These are phyloP conservation scores for Notoglanidium macrostoma DNA, from an alignment of 2,797 vertebrate genomes.

Conservation along the genomic window DNA sequence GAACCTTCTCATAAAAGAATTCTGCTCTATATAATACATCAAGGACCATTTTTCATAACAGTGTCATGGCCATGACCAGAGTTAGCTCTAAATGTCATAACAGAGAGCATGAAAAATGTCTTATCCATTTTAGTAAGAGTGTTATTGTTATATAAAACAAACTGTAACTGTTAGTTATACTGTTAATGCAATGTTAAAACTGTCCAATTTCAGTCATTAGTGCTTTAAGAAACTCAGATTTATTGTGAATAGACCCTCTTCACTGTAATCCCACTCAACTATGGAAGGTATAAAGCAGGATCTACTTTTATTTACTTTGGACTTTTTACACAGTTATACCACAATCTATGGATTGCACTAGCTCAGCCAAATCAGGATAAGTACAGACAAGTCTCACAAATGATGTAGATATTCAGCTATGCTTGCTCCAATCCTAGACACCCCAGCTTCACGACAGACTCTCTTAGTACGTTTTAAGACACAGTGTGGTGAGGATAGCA, in stretches of 20 bases:
- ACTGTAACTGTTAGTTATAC: neutral
- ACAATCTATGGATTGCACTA: slow-evolving; percentile 7
- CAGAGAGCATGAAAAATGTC: slow-evolving; percentile 25
- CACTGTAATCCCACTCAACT: slow-evolving; percentile 4
- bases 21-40: neutral
- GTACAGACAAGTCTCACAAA: slow-evolving; percentile 41
- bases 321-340: neutral
- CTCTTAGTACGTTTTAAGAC: neutral
- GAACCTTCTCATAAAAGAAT: neutral
- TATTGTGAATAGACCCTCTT: neutral
- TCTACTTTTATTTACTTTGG: slow-evolving; percentile 32
- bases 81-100: neutral
- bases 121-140: neutral
- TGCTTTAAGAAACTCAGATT: neutral
- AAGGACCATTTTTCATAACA: slow-evolving; percentile 11
- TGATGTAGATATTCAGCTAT: slow-evolving; percentile 20
- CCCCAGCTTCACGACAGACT: neutral
- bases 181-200: neutral
- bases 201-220: neutral
- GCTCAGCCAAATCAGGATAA: slow-evolving; percentile 35
- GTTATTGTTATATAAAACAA: slow-evolving; percentile 15
- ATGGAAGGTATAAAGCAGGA: neutral
- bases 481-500: neutral
- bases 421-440: slow-evolving; percentile 12
- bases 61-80: neutral